A percentile compares a stretch with the other conserved stretches of the same genome.
These are phyloP conservation scores for Eulemur albifrons DNA, from an alignment of 2,797 vertebrate species.

Conservation along the genomic window DNA sequence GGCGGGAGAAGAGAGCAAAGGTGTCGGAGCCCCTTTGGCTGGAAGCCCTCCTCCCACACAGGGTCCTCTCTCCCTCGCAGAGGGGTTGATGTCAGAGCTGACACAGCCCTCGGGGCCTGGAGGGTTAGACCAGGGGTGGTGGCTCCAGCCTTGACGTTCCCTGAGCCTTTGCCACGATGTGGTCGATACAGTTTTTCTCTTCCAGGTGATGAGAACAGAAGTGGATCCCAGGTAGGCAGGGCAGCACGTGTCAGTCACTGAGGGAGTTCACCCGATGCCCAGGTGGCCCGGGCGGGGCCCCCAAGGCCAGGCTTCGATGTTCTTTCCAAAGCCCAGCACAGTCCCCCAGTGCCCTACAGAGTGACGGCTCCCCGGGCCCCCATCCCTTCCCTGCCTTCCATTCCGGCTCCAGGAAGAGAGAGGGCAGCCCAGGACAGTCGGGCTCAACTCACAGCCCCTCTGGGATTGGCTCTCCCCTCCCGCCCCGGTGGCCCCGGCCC, in stretches of 20 bases:
- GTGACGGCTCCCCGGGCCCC: not conserved
- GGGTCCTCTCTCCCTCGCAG: rapidly evolving
- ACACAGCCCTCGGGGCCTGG: not conserved
- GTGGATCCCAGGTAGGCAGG: not conserved
- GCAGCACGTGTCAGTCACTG: not conserved
- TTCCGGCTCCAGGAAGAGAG: not conserved
- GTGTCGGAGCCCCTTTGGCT: rapidly evolving
- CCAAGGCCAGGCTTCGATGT: not conserved
- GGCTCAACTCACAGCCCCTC: not conserved
- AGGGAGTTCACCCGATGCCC: not conserved
- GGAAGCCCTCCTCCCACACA: rapidly evolving
- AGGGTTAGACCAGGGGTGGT: rapidly evolving
- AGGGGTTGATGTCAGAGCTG: not conserved
- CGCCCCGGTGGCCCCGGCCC: rapidly evolving
- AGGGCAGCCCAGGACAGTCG: not conserved
- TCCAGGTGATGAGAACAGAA: not conserved
- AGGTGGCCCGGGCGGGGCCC: rapidly evolving
- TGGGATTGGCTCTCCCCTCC: not conserved
- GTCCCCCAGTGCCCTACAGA: not conserved
- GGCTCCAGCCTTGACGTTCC: not conserved
- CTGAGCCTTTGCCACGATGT: rapidly evolving
- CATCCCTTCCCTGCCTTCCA: rapidly evolving
- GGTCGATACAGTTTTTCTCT: rapidly evolving
- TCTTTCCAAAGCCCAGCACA: not conserved
- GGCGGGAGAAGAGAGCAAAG: not conserved